Percentiles rank a stretch among this genome's conserved stretches.
phyloP scores from a whole-genome alignment of 2,797 vertebrate genomes.

The Siniperca obscura region DNA sequence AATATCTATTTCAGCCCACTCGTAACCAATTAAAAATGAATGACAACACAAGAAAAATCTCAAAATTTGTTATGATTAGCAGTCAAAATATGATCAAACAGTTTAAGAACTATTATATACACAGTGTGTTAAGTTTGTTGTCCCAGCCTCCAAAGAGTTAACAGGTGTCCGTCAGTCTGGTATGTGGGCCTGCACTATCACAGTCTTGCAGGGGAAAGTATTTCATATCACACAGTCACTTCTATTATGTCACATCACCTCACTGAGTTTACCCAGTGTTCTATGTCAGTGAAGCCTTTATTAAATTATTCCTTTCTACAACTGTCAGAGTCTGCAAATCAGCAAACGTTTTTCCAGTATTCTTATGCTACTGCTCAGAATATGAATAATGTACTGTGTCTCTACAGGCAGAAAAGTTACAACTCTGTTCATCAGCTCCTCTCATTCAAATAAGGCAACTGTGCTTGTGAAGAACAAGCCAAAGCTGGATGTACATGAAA shows the following conservation, averaged over 20 bases:
- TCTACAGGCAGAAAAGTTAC: background rate
- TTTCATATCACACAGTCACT: conserved; percentile 52
- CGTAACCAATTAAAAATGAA: background rate
- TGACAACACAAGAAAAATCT: background rate
- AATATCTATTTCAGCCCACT: background rate
- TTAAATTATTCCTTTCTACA: background rate
- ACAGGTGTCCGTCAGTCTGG: conserved; percentile 38
- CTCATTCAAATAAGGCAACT: background rate
- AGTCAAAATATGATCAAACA: background rate
- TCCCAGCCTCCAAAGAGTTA: conserved; percentile 34
- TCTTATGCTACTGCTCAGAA: background rate
- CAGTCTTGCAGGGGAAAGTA: conserved; percentile 46
- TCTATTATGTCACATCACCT: conserved; percentile 38
- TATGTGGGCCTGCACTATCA: conserved; percentile 51
- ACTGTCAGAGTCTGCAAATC: background rate
- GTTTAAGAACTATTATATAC: background rate
- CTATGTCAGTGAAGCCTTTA: background rate
- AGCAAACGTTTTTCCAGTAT: background rate
- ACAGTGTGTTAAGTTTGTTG: background rate
- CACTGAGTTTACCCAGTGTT: conserved; percentile 24
- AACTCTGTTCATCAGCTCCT: background rate
- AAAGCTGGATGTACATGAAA: background rate
- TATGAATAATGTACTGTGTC: background rate
- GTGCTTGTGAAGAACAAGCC: conserved; percentile 4
- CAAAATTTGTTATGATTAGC: background rate